Base-by-base conservation (phyloP, 1,140 invertebrate genomes). In the Ceratina calcarata region DNA sequence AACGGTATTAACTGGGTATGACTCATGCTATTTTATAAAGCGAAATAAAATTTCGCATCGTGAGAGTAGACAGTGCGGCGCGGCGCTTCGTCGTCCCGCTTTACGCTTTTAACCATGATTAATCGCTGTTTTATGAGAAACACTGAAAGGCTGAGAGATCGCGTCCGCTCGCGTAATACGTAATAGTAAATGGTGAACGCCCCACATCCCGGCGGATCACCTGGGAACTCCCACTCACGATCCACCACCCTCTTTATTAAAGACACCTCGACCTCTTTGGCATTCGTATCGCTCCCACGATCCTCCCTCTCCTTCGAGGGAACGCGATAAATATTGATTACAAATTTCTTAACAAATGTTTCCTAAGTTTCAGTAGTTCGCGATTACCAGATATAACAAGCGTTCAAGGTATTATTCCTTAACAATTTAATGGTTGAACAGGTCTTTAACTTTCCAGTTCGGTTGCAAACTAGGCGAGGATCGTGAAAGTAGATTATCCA, bases 171-270 rank as follows among this genome's bases (percentile, higher is more conserved):
- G 53, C 75, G 37, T 45, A 16, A 15, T 66, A 61, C 57, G 10
- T 22, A 57, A 64, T 61, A 72, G 67, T 37, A 72, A 58, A 66
- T 32, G 57, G 83, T 84, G 60, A 85, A 85, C 83, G 82, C 83
- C 83, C 79, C 61, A 61, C 61, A 84, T 74, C 73, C 85, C 37
- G 37, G 80, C 60, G 69, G 57, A 86, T 75, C 76, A 82, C 67
- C 72, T 64, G 87, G 87, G 79, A 88, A 89, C 89, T 86, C 89
- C 88, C 85, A 89, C 87, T 90, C 89, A 90, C 89, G 89, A 89
- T 84, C 67, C 62, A 57, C 66, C 57, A 51, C 70, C 55, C 82
- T 80, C 78, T 32, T 68, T 88, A 84, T 83, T 81, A 88, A 83
- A 88, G 83, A 82, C 82, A 66, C 55, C 57, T 79, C 84, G 85